Base-by-base conservation (phyloP, 2,797 vertebrate species). In the Hydrocynus forskahlii region DNA sequence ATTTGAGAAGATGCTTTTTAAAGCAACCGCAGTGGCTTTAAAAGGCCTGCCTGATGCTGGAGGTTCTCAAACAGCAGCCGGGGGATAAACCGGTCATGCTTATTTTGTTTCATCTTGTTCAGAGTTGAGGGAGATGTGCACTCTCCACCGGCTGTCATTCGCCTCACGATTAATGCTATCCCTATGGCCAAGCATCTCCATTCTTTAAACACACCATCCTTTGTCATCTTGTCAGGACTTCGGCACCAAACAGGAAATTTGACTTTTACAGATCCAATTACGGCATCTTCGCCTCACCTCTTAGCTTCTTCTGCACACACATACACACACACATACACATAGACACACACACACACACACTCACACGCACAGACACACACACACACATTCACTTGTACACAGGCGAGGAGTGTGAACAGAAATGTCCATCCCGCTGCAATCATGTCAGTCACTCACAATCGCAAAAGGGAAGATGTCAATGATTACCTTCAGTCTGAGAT, bases 241-340 rank as follows among this genome's bases (percentile, higher is more conserved):
- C 55, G 78, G 84, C 83, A 86, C 78, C 81, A 87, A 91, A 93
- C 88, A 91, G 87, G 88, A 91, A 88, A 92, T 91, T 89, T 90
- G 85, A 93, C 89, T 92, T 90, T 89, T 88, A 85, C 89, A 84
- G 85, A 92, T 91, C 84, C 88, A 91, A 90, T 92, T 92, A 92
- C 77, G 13, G 80, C 78, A 83, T 82, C 86, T 84, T 81, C 83
- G 75, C 83, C 79, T 87, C 82, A 87, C 87, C 86, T 91, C 81
- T 81, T 76, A 68, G 83, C 83, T 79, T 80, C 59, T 50, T 43
- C 57, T 40, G 43, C 43, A 21, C 10, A 19, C 8, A 55, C 67
- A 72, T 77, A 60, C 52, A 69, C 25, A 69, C 52, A 62, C 50
- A 52, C 68, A 75, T 57, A 67, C 55, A 79, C 17, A 69, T 55